These are phyloP conservation scores for Cacoxenus indagator DNA, from an alignment of 2,888 invertebrate genomes.

Conservation along the genomic window DNA sequence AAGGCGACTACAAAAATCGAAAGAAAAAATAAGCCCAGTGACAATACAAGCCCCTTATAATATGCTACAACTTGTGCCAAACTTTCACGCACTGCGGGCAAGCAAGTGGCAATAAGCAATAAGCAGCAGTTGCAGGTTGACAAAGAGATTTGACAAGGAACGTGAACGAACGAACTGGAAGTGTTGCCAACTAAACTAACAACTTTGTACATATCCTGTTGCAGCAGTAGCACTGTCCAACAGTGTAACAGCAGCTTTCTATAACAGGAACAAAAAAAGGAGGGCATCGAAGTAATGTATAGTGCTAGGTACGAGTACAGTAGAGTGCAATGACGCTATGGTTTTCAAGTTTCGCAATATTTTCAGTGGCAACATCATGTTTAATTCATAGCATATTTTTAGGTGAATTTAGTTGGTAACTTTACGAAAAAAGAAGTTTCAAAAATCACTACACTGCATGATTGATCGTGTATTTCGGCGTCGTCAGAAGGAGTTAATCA, in stretches of 20 bases:
- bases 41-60: constrained; percentile 2
- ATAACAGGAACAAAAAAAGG: background rate
- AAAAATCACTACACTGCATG: background rate
- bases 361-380: background rate
- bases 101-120: constrained; percentile 8
- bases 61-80: constrained; percentile 13
- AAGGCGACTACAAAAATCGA: background rate
- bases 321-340: background rate
- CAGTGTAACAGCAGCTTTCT: background rate
- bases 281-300: too few species aligned
- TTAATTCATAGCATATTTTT: background rate
- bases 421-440: too few species aligned
- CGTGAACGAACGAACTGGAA: background rate
- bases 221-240: background rate
- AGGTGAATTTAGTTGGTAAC: too few species aligned
- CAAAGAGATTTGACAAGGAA: background rate
- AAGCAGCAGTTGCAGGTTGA: background rate
- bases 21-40: constrained; percentile 4
- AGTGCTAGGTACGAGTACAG: too few species aligned
- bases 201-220: constrained; percentile 3
- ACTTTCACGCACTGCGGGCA: constrained; percentile 1
- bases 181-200: background rate
- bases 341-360: background rate
- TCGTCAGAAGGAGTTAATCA: too few species aligned
- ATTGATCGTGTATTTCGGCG: background rate